A percentile compares a stretch with the other conserved stretches of the same genome.
phyloP scores from a whole-genome alignment of 2,113 vertebrate genomes.

The Poicephalus gulielmi region DNA sequence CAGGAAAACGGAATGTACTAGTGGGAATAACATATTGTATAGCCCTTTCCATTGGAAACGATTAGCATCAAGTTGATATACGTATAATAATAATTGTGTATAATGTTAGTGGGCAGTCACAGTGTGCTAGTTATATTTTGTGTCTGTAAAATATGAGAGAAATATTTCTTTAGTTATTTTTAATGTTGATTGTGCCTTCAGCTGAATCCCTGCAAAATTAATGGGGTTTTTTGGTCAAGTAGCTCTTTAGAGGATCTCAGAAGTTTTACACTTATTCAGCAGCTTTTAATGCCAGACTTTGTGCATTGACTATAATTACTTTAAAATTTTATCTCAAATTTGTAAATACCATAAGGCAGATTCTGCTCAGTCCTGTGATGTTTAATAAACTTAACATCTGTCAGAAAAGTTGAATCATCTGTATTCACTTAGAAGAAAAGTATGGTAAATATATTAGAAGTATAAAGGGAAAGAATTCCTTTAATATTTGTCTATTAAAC shows the following conservation, averaged over 20 bases:
- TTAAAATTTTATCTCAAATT: slow-evolving; percentile 26
- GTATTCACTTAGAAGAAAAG: slow-evolving; percentile 8
- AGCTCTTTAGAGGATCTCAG: slow-evolving; percentile 14
- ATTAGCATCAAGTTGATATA: background rate
- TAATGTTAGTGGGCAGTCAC: background rate
- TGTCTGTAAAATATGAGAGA: background rate
- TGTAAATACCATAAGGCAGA: background rate
- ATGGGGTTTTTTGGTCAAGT: background rate
- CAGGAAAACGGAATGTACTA: background rate
- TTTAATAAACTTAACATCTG: slow-evolving; percentile 16
- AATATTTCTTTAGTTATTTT: background rate
- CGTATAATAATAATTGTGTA: background rate
- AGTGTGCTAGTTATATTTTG: background rate
- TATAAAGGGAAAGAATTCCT: background rate
- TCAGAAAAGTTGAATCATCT: slow-evolving; percentile 19
- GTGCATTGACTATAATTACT: background rate
- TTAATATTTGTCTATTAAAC: background rate
- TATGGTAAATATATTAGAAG: background rate
- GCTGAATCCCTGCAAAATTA: slow-evolving; percentile 32
- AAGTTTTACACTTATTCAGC: slow-evolving; percentile 4
- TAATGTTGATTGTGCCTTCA: background rate
- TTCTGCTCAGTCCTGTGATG: background rate
- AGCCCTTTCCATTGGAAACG: background rate
- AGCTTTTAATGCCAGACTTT: slow-evolving; percentile 31
- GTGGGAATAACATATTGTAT: background rate